Evolutionary conservation across 2,113 vertebrate genomes (phyloP).

Genomic region (Sander lucioperca): DNA sequence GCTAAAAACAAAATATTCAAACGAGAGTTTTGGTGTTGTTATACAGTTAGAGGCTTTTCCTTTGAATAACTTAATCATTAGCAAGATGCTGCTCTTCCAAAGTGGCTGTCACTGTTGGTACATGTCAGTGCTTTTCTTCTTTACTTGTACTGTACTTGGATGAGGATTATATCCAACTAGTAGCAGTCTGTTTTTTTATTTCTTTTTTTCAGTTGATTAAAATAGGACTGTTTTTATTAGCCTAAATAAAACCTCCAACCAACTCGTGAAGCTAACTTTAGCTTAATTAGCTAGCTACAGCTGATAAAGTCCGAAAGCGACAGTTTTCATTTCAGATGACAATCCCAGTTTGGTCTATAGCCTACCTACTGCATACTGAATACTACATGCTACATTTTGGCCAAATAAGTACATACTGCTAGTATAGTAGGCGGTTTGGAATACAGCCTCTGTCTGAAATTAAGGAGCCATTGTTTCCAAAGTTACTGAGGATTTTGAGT

Average conservation of each 20-base stretch:
- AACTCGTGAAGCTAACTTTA: not conserved
- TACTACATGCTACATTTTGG: no score
- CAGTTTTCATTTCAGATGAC: no score
- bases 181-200: no score
- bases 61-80: conserved; percentile 8
- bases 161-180: not conserved
- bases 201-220: not conserved
- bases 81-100: not conserved
- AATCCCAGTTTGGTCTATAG: no score
- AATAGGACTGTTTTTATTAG: not conserved
- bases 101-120: not conserved
- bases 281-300: not conserved
- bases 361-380: no score
- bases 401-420: no score
- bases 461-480: no score
- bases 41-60: not conserved
- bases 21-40: not conserved
- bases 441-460: no score
- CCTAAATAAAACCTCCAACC: not conserved
- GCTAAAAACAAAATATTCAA: conserved; percentile 10
- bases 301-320: not conserved
- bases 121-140: not conserved
- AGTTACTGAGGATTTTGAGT: no score
- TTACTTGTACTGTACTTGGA: not conserved
- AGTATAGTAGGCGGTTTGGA: no score